Base-by-base conservation (phyloP, 2,888 invertebrate species). In the Aphrophora alni region DNA sequence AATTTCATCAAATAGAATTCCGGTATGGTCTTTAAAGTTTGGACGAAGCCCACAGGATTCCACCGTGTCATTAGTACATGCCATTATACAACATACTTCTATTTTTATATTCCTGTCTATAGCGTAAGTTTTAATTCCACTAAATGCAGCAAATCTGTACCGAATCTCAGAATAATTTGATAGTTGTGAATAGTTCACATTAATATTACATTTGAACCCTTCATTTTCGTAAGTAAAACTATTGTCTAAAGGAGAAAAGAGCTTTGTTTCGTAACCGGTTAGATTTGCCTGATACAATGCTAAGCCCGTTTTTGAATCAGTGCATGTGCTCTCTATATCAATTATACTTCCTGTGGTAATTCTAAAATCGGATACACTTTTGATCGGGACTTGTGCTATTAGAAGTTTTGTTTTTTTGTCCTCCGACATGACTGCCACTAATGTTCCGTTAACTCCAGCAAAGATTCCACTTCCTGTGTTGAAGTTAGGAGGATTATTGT, bases 401-500 rank as follows among this genome's bases (percentile, higher is more conserved):
- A 87, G 80, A 21, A 87, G 68, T 21, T 85, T 78, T n/a, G 82
- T 83, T 5, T 78, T 81, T 8, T 25, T 17, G 7, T 78, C 33
- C 0, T 38, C 10, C 0, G 85, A 82, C 73, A 87, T 84, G 17
- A 82, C 80, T 0, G 83, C 85, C 2, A 79, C 82, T 0, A 81
- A 84, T 3, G 85, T 82, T n/a, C 88, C 88, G 14, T 84, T 80
- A 3, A 85, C 81, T 7, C 89, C 89, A 82, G 85, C 83, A 84
- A 89, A 91, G 69, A 92, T 89, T 8, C 91, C 91, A 82, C 90
- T 90, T n/a, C 91, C 91, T 4, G 88, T 84, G 75, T 85, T 87
- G 0, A 87, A 87, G 7, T 73, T 80, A 0, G 69, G n/a, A 0
- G 89, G 88, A 0, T 85, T 81, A 79, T 89, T 89, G 81, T 89